These are phyloP conservation scores for Trachemys scripta DNA, from an alignment of 2,113 vertebrate species.

Conservation along the genomic window DNA sequence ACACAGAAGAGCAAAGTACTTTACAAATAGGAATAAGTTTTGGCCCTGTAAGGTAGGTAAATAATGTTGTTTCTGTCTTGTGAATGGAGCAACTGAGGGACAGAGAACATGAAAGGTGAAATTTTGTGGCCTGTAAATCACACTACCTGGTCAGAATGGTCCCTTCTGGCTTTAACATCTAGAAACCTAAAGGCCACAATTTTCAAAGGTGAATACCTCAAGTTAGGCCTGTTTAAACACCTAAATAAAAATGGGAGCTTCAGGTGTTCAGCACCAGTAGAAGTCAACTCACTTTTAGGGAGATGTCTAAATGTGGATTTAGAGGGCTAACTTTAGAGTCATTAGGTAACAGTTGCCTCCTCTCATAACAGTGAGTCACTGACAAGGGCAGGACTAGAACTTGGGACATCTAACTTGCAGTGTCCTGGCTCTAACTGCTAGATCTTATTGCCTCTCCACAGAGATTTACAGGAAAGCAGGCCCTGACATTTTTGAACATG, in stretches of 20 bases:
- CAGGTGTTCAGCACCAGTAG: conserved; percentile 16
- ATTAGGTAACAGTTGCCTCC: background rate
- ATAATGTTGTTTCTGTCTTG: background rate
- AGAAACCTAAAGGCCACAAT: background rate
- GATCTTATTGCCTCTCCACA: background rate
- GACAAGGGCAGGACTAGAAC: background rate
- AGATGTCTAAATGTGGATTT: background rate
- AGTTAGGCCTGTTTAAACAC: background rate
- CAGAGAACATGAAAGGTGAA: conserved; percentile 1
- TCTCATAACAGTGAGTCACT: background rate
- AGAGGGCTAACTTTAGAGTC: background rate
- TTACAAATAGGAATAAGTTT: background rate
- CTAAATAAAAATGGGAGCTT: conserved; percentile 30
- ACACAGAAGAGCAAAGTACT: background rate
- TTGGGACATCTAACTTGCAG: background rate
- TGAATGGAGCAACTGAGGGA: background rate
- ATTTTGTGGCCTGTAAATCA: background rate
- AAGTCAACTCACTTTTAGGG: background rate
- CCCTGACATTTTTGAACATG: background rate
- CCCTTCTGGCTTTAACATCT: background rate
- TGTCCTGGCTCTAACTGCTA: background rate
- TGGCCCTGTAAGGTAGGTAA: background rate
- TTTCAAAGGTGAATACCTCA: background rate
- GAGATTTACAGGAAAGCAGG: background rate
- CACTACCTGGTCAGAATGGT: background rate